Percentiles rank a stretch among this genome's conserved stretches.
These are phyloP conservation scores for Drosophila recens DNA, from an alignment of 2,888 invertebrate species.

Conservation along the genomic window DNA sequence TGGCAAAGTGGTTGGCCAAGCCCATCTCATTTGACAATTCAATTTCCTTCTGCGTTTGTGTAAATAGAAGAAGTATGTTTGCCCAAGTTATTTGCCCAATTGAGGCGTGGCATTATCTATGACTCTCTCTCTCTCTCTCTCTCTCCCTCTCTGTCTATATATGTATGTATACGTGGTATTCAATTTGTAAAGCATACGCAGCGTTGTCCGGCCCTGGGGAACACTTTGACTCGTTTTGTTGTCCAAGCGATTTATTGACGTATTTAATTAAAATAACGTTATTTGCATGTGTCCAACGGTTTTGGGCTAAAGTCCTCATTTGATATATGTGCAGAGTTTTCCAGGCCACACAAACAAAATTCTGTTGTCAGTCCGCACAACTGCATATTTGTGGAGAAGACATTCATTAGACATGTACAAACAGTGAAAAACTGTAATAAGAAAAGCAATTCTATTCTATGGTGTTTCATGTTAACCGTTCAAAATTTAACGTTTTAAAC, in stretches of 20 bases:
- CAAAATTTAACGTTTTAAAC: not conserved
- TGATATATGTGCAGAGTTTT: constrained; percentile 13
- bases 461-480: not conserved
- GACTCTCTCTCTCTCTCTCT: constrained; percentile 28
- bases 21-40: constrained; percentile 65
- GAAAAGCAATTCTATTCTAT: not conserved
- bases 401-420: constrained; percentile 29
- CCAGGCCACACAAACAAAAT: not conserved
- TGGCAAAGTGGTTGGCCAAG: constrained; percentile 13
- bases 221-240: constrained; percentile 28
- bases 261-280: constrained; percentile 69
- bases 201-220: constrained; percentile 43
- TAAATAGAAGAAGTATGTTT: constrained; percentile 40
- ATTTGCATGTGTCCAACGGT: constrained; percentile 54
- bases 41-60: constrained; percentile 57
- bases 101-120: constrained; percentile 54
- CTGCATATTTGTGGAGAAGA: constrained; percentile 8
- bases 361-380: not conserved
- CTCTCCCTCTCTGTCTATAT: not conserved
- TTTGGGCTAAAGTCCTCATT: constrained; percentile 24
- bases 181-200: constrained; percentile 69
- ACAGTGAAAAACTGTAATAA: not conserved
- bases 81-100: constrained; percentile 42
- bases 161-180: constrained; percentile 38
- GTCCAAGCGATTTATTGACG: constrained; percentile 64